These are phyloP conservation scores for Timandra comae DNA, from an alignment of 2,888 invertebrate species.

Conservation along the genomic window DNA sequence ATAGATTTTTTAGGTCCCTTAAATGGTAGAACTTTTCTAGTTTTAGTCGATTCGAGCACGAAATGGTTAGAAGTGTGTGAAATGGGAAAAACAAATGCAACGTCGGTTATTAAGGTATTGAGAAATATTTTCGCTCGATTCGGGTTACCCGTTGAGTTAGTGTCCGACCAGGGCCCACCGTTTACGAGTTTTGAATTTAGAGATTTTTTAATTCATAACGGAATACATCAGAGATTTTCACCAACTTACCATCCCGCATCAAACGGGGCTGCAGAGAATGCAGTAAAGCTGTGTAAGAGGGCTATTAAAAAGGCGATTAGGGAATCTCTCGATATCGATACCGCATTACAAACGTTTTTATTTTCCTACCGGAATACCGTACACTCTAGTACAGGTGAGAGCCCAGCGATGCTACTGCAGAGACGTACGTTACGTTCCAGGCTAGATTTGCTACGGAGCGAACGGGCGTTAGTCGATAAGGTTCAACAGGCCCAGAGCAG, in stretches of 20 bases:
- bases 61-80: constrained; percentile 21
- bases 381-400: constrained; percentile 13
- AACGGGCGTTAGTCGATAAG: neutral
- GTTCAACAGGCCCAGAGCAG: neutral
- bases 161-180: constrained; percentile 16
- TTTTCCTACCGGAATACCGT: constrained; percentile 15
- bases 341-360: constrained; percentile 14
- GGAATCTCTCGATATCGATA: constrained; percentile 7
- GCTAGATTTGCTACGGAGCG: constrained; percentile 7
- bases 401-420: constrained; percentile 14
- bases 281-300: constrained; percentile 20
- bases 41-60: constrained; percentile 11
- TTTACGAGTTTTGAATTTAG: constrained; percentile 12
- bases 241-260: constrained; percentile 14
- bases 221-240: too few relatives aligned
- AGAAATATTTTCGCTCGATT: too few relatives aligned
- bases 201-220: too few relatives aligned
- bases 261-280: constrained; percentile 23
- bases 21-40: constrained; percentile 13
- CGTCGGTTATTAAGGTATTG: constrained; percentile 10
- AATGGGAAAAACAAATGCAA: constrained; percentile 12
- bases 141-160: constrained; percentile 11
- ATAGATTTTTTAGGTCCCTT: constrained; percentile 19
- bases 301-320: constrained; percentile 17
- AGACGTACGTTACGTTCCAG: constrained; percentile 8